A percentile compares a stretch with the other conserved stretches of the same genome.
Evolutionary conservation across 2,888 invertebrate genomes (phyloP).

Genomic region (Augiades crinisus): DNA sequence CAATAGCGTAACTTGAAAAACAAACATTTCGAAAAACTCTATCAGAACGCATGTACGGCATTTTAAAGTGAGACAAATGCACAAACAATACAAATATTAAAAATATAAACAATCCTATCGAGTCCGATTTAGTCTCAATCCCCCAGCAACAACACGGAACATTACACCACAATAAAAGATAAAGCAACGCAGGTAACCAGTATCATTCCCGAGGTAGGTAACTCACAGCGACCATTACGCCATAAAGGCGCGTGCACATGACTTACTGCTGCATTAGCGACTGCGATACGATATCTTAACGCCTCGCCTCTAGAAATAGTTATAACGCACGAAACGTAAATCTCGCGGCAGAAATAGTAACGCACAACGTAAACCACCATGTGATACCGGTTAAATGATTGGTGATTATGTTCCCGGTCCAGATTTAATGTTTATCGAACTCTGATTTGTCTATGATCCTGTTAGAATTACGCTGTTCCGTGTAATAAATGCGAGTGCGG

Average conservation of each 20-base stretch:
- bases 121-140: background rate
- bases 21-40: no score
- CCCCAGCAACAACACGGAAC: slow-evolving; percentile 3
- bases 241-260: slow-evolving; percentile 68
- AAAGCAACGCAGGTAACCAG: slow-evolving; percentile 4
- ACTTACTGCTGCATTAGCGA: slow-evolving; percentile 74
- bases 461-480: slow-evolving; percentile 29
- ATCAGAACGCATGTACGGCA: no score
- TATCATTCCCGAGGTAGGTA: slow-evolving; percentile 33
- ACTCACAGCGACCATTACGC: slow-evolving; percentile 55
- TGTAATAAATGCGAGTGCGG: slow-evolving; percentile 27
- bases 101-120: no score
- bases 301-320: slow-evolving; percentile 55
- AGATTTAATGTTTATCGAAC: slow-evolving; percentile 39
- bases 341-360: slow-evolving; percentile 48
- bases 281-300: slow-evolving; percentile 73
- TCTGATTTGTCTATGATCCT: slow-evolving; percentile 38
- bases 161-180: slow-evolving; percentile 19
- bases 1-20: no score
- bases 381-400: slow-evolving; percentile 39
- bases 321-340: slow-evolving; percentile 54
- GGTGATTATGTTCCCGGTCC: slow-evolving; percentile 34
- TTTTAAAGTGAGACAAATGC: no score
- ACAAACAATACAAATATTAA: no score
- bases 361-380: slow-evolving; percentile 45